Base-by-base conservation (phyloP, 2,797 vertebrate species). In the Macroramphosus scolopax region DNA sequence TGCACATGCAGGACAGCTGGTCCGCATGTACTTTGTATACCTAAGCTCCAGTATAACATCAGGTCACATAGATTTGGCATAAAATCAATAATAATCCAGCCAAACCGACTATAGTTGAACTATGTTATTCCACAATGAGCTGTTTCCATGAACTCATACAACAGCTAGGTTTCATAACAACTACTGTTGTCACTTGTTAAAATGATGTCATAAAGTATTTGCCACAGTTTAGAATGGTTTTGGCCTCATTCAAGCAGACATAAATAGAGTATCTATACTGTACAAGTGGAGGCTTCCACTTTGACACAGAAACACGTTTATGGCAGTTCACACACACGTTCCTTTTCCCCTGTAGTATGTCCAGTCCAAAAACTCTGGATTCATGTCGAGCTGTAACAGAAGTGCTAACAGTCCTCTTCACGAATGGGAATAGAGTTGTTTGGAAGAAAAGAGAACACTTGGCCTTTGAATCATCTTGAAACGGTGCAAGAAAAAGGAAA, bases 191-290 rank as follows among this genome's bases (percentile, higher is more conserved):
- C 42, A 45, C 62, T 48, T 43, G 47, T 62, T 70, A 63, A 72
- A 67, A 69, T 56, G 5, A 49, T 15, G 8, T 55, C 17, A 60
- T 62, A 20, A 59, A 63, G 60, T 70, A 65, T 81, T 75, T 77
- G 77, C 69, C 81, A 81, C 72, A 41, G 50, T 60, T 72, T 24
- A 51, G 12, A 64, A 70, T 53, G 41, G 53, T 45, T 84, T 77
- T 70, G 82, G 80, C 79, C 63, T 80, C 35, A 17, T 56, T 75
- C 24, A 65, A 82, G 57, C 67, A 25, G 56, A 67, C 56, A 44
- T 52, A 54, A 55, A 69, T 82, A 55, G 71, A 81, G 83, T 65
- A 86, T 77, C 73, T 77, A 49, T 71, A 68, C 36, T 50, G 72
- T 82, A 63, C 73, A 78, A 72, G 72, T 78, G 72, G 74, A 77